Evolutionary conservation across 2,113 vertebrate genomes (phyloP).

Genomic region (Anguilla japonica): DNA sequence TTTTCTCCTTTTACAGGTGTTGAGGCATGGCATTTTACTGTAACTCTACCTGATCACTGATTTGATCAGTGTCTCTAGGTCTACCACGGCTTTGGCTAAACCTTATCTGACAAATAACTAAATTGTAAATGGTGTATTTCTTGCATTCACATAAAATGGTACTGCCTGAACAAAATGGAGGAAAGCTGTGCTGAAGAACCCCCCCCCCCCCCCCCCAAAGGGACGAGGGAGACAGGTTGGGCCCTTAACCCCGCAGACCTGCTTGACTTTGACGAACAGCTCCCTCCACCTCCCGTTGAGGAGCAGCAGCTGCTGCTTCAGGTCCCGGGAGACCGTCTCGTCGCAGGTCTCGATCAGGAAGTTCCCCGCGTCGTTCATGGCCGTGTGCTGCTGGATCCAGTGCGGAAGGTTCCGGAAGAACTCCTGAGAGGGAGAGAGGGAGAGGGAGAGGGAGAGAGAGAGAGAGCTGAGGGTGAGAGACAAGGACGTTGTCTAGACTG

Average conservation of each 20-base stretch:
- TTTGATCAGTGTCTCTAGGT: no score
- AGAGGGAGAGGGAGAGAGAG: background rate
- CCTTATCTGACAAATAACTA: no score
- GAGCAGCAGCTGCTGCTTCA: slow-evolving; percentile 92
- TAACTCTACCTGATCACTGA: no score
- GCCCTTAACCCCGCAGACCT: slow-evolving; percentile 65
- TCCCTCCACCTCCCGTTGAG: slow-evolving; percentile 74
- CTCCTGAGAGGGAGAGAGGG: slow-evolving; percentile 49
- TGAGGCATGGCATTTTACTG: no score
- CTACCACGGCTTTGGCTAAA: no score
- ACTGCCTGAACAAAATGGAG: no score
- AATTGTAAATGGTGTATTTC: no score
- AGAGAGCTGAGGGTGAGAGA: background rate
- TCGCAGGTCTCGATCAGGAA: slow-evolving; percentile 97
- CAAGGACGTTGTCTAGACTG: no score
- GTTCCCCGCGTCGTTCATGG: slow-evolving; percentile 98
- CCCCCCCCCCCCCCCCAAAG: no score
- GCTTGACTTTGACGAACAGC: slow-evolving; percentile 88
- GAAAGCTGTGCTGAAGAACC: no score
- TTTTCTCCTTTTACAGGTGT: no score
- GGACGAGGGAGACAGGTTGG: background rate
- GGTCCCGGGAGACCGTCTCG: slow-evolving; percentile 89
- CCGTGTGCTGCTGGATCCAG: slow-evolving; percentile 89
- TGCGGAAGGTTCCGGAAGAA: slow-evolving; percentile 22
- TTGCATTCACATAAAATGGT: no score